These are phyloP conservation scores for Diachasma alloeum DNA, from an alignment of 1,140 invertebrate species.

Conservation along the genomic window DNA sequence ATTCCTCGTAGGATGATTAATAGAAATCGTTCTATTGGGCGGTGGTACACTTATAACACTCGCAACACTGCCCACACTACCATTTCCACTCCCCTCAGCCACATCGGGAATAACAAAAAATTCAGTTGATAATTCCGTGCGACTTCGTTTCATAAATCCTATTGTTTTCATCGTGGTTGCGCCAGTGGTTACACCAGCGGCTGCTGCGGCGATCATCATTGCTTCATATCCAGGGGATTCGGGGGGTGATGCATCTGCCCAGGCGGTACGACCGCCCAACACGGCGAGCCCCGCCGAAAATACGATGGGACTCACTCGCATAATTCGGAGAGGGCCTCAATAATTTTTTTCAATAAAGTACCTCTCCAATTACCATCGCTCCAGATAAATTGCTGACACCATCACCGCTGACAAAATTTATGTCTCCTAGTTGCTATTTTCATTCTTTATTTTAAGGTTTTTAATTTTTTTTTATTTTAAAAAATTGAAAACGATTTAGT, in stretches of 20 bases:
- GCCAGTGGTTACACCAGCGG: slow-evolving; percentile 27
- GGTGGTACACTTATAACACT: slow-evolving; percentile 57
- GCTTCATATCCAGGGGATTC: slow-evolving; percentile 9
- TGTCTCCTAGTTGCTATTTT: too few relatives aligned
- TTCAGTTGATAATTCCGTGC: slow-evolving; percentile 77
- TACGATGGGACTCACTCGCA: slow-evolving; percentile 58
- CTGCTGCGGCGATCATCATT: slow-evolving; percentile 29
- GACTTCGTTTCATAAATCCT: neutral
- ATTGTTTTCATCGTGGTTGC: slow-evolving; percentile 17
- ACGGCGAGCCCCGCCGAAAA: slow-evolving; percentile 47
- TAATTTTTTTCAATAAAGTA: neutral
- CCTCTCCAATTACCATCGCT: too few relatives aligned
- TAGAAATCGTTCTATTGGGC: slow-evolving; percentile 52
- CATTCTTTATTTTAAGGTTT: too few relatives aligned
- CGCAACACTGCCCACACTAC: slow-evolving; percentile 49
- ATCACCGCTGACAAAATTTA: too few relatives aligned
- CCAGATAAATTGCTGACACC: too few relatives aligned
- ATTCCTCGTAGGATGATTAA: slow-evolving; percentile 37
- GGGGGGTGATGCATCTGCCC: neutral
- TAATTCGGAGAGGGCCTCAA: slow-evolving; percentile 8
- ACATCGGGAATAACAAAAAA: slow-evolving; percentile 75
- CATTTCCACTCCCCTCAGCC: slow-evolving; percentile 46
- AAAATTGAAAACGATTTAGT: too few relatives aligned
- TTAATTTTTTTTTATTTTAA: too few relatives aligned
- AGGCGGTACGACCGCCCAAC: slow-evolving; percentile 4